A percentile compares a stretch with the other conserved stretches of the same genome.
These are phyloP conservation scores for Acheta domesticus DNA, from an alignment of 2,888 invertebrate genomes.

Conservation along the genomic window DNA sequence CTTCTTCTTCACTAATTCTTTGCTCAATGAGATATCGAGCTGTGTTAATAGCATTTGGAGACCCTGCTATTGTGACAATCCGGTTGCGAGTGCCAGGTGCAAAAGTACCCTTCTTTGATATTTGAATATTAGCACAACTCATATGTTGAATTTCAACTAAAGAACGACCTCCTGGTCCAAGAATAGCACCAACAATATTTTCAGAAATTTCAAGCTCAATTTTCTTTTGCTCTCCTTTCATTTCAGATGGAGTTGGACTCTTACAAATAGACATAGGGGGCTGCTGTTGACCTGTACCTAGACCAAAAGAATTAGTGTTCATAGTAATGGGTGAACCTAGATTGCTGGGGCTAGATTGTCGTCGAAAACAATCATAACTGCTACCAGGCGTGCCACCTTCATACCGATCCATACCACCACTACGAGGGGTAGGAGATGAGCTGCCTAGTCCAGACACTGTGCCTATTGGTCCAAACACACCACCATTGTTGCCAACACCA, in stretches of 20 bases:
- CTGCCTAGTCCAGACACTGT: conserved; percentile 55
- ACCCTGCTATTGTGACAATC: conserved; percentile 93
- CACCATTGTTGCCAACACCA: conserved; percentile 46
- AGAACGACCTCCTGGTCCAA: conserved; percentile 94
- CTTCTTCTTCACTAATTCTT: conserved; percentile 93
- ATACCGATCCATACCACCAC: conserved; percentile 31
- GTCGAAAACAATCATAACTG: conserved; percentile 69
- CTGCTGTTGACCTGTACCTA: conserved; percentile 55
- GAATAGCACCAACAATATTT: conserved; percentile 93
- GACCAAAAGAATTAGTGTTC: conserved; percentile 85
- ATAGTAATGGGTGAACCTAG: conserved; percentile 72
- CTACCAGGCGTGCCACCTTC: conserved; percentile 41
- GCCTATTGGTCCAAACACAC: conserved; percentile 83
- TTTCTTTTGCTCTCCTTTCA: conserved; percentile 80
- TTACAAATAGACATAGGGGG: conserved; percentile 57
- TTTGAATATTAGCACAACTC: conserved; percentile 96
- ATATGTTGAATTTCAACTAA: conserved; percentile 95
- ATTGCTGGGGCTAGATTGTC: conserved; percentile 67
- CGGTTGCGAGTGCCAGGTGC: conserved; percentile 96
- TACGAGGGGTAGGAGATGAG: conserved; percentile 58
- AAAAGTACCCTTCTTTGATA: conserved; percentile 97
- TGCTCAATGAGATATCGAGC: conserved; percentile 96
- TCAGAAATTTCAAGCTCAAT: conserved; percentile 82
- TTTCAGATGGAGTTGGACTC: conserved; percentile 74
- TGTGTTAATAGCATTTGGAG: conserved; percentile 80